Base-by-base conservation (phyloP, 2,888 invertebrate species). In the Drosophila rubida region DNA sequence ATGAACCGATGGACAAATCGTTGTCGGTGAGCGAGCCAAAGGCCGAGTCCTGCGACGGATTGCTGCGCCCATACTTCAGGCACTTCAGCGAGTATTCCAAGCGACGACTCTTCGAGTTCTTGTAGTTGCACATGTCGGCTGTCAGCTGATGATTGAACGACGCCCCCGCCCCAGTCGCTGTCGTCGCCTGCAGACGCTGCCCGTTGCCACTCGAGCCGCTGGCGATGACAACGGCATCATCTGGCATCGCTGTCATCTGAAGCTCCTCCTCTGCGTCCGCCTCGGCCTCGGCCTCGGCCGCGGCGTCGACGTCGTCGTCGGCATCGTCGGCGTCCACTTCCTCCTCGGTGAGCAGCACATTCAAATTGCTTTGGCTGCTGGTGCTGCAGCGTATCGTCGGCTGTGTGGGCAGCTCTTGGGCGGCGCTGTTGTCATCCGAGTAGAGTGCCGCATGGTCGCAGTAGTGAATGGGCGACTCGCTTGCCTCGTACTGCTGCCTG, bases 31-130 rank as follows among this genome's bases (percentile, higher is more conserved):
- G 77, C 11, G 92, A 92, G 19, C 92, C 92, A 63, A 92, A 92
- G 7, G 92, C 92, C 7, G 92, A 92, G 61, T 92, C 92, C 80
- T 92, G 92, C 23, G 92, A 92, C 11, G 92, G 92, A 88, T 92
- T 92, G 55, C 92, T 92, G 55, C 92, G 91, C 2, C 91, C 92
- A 72, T 91, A 92, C 71, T 92, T 92, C 62, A 92, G 83, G 44
- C 92, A 91, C 70, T 91, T 90, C 51, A 91, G 87, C 35, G 92
- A 92, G 75, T 92, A 92, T 72, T 92, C 92, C 51, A 92, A 80
- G n/a, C 92, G 90, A 2, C 92, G 90, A 63, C 91, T 91, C 78
- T 92, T 92, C 5, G 92, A 92, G 73, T 92, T 92, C 77, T 92
- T 92, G 60, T 90, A 91, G 74, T 88, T 91, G 78, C 91, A 92